phyloP scores from a whole-genome alignment of 1,140 invertebrate species.

The Lepidurus apus region DNA sequence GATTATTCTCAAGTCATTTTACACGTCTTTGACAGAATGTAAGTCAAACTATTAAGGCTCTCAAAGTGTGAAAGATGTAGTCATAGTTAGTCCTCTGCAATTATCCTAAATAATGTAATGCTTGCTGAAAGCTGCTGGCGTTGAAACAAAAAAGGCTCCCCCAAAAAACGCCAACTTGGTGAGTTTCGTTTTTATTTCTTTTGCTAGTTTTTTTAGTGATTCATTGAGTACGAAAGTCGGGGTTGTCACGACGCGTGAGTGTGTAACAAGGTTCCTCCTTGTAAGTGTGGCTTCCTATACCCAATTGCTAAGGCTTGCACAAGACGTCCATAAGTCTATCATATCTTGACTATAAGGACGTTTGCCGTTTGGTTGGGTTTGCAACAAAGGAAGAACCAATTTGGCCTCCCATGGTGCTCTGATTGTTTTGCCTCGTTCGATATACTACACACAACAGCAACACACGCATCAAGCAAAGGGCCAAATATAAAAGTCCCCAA shows the following conservation, averaged over 20 bases:
- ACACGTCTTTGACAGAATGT: not conserved
- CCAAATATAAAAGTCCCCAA: too few relatives aligned
- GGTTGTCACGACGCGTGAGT: not conserved
- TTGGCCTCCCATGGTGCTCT: constrained; percentile 13
- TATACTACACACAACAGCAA: not conserved
- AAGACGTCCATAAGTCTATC: constrained; percentile 4
- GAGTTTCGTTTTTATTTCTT: not conserved
- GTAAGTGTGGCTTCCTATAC: not conserved
- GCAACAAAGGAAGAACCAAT: constrained; percentile 18
- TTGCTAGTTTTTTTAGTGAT: not conserved
- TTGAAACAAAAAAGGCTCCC: not conserved
- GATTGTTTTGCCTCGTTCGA: constrained; percentile 21
- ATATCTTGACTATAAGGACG: not conserved
- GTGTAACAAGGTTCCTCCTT: not conserved
- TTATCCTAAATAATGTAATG: not conserved
- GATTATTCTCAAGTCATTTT: not conserved
- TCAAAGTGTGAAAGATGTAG: too few relatives aligned
- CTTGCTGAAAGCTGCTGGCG: not conserved
- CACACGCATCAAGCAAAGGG: not conserved
- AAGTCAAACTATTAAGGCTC: too few relatives aligned
- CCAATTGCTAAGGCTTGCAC: not conserved
- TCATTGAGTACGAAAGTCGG: not conserved
- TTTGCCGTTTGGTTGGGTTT: not conserved
- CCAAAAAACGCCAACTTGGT: not conserved
- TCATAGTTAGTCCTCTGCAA: too few relatives aligned